phyloP scores from a whole-genome alignment of 2,888 invertebrate species.

The Eumacrocentrus americanus region DNA sequence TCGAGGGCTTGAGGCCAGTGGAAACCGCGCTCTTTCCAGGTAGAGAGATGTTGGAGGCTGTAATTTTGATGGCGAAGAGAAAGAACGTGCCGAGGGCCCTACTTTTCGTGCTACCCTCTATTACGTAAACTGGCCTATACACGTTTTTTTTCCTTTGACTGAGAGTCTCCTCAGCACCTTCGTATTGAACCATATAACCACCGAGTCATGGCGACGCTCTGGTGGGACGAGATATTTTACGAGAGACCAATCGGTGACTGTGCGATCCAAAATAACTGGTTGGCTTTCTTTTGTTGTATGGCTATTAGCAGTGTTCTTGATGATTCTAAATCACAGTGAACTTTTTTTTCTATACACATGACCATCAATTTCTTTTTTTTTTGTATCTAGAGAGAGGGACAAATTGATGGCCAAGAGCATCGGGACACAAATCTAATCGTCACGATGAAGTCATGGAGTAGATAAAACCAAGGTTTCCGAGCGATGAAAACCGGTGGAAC shows the following conservation, averaged over 20 bases:
- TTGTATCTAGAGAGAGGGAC: too few relatives aligned
- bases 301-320: background rate
- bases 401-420: background rate
- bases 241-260: background rate
- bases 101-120: slow-evolving; percentile 33
- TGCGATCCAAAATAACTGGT: background rate
- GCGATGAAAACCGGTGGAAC: slow-evolving; percentile 22
- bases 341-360: too few relatives aligned
- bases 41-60: slow-evolving; percentile 24
- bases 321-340: slow-evolving; percentile 10
- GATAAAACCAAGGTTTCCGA: slow-evolving; percentile 13
- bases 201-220: slow-evolving; percentile 5
- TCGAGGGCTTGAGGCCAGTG: too few relatives aligned
- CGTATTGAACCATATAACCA: slow-evolving; percentile 6
- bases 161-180: background rate
- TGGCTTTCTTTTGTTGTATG: background rate
- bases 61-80: slow-evolving; percentile 14
- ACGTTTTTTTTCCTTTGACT: background rate
- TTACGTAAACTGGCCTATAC: slow-evolving; percentile 24
- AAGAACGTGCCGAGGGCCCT: slow-evolving; percentile 29
- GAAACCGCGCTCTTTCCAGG: slow-evolving; percentile 31
- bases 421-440: slow-evolving; percentile 11
- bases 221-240: slow-evolving; percentile 4
- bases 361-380: too few relatives aligned
- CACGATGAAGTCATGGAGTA: slow-evolving; percentile 12